Evolutionary conservation across 2,888 invertebrate genomes (phyloP), one percentile per base, ranked within the genome.

Genomic region (Cephonodes hylas): DNA sequence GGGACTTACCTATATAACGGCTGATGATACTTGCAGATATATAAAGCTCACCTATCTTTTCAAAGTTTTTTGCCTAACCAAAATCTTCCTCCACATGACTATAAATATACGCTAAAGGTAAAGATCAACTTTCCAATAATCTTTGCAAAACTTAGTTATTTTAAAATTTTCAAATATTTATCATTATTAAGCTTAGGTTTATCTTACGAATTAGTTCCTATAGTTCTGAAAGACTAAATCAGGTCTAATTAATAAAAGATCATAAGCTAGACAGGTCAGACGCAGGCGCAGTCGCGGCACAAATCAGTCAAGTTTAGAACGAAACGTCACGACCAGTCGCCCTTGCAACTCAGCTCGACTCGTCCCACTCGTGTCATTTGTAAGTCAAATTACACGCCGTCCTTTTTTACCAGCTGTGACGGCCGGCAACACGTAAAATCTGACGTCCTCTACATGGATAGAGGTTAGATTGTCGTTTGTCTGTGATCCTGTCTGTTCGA

Each of bases 311-410:
- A 31, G 53, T 53, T 53, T 53, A 53, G 53, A 53, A 18, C 53
- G 34, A 53, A 68, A 65, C 74, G 65, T 65, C 64, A 68, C 27
- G 58, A 31, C 69, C 56, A 8, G 72, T 42, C 59, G 73, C 74
- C 73, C 73, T 73, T 73, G 73, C 53, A 23, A 10, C 45, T 8
- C 45, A 22, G 7, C 31, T 31, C 53, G 27, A 18, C 53, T 27
- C 31, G 53, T 53, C 53, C 53, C 27, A 53, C 53, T n/a, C 31
- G 31, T 31, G 53, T 53, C 53, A 53, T 53, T 53, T 53, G 53
- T 53, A 53, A 53, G 53, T 53, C 53, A 53, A 53, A 53, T 53
- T 18, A 53, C 31, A 31, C 53, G 31, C 53, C 10, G 53, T 53
- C 53, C 53, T 53, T 53, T 53, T 53, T 53, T 53, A 53, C 53